Evolutionary conservation across 2,888 invertebrate species (phyloP), one percentile per base, ranked within the genome.

Genomic region (Adelphocoris suturalis): DNA sequence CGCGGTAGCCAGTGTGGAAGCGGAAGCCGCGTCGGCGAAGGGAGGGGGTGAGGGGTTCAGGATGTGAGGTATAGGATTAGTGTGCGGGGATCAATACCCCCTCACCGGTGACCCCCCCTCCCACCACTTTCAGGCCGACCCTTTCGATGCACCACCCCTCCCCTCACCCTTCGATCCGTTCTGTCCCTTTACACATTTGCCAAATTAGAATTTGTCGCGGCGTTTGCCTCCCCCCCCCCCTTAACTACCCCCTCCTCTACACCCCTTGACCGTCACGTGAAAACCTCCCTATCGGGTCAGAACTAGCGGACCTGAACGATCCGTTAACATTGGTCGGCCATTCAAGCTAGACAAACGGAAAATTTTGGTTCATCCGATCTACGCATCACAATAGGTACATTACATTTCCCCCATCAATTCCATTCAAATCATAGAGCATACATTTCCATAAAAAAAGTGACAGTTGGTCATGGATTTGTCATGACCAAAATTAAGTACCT

Each of bases 161-260:
- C 28, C 28, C 57, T 46, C 61, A 0, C 57, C 14, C n/a, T n/a
- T 68, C 68, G 23, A 68, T 68, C 68, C 78, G 47, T 14, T 80
- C 81, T 88, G 88, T 88, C 88, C 88, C 88, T 88, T 88, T 55
- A 81, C 78, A 88, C 88, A 80, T 88, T 88, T 80, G 55, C 55
- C 88, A 88, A 88, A 88, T 88, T 88, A 88, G 88, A 88, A 88
- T 88, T 88, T 88, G 88, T 81, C 78, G 61, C 88, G 86, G 86
- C 61, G 82, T 76, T 86, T 75, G 75, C 86, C 76, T 47, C 86
- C 57, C 47, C 86, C 27, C 14, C 48, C 68, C 47, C 48, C 48
- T 28, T 37, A 27, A 55, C 84, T 28, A 27, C 57, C 57, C 5
- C 81, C 48, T 1, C 81, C 37, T 37, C 37, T 12, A 23, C 37